Percentiles rank a stretch among this genome's conserved stretches.
Evolutionary conservation across 2,113 vertebrate species (phyloP).

Genomic region (Campylomormyrus tamandua): DNA sequence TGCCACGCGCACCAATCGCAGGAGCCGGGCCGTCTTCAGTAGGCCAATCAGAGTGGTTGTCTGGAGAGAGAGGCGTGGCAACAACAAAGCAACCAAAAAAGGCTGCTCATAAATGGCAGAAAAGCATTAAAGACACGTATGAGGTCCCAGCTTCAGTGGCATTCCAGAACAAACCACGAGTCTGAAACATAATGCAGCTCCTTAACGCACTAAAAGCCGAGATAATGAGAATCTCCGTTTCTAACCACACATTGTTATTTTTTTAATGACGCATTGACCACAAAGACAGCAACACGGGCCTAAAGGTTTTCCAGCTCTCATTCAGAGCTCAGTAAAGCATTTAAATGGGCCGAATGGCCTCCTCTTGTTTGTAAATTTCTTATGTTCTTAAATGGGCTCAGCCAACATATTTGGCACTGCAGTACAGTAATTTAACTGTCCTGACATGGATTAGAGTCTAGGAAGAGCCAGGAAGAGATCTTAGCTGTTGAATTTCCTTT

Average conservation of each 20-base stretch:
- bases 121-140: neutral
- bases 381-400: neutral
- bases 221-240: neutral
- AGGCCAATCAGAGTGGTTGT: constrained; percentile 74
- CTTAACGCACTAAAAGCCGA: neutral
- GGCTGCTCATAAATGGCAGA: neutral
- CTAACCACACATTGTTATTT: neutral
- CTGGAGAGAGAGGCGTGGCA: constrained; percentile 28
- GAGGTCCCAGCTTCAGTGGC: neutral
- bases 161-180: neutral
- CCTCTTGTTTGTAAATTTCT: no score
- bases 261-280: neutral
- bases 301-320: neutral
- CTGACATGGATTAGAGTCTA: neutral
- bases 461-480: neutral
- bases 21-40: constrained; percentile 77
- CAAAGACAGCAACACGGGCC: neutral
- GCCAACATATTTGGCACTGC: neutral
- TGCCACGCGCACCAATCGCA: constrained; percentile 77
- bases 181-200: neutral
- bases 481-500: neutral
- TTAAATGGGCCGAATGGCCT: neutral
- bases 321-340: neutral
- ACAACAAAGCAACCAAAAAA: neutral
- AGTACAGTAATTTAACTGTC: neutral